Evolutionary conservation across 2,113 vertebrate species (phyloP), one percentile per base, ranked within the genome.

Genomic region (Entomyzon cyanotis): DNA sequence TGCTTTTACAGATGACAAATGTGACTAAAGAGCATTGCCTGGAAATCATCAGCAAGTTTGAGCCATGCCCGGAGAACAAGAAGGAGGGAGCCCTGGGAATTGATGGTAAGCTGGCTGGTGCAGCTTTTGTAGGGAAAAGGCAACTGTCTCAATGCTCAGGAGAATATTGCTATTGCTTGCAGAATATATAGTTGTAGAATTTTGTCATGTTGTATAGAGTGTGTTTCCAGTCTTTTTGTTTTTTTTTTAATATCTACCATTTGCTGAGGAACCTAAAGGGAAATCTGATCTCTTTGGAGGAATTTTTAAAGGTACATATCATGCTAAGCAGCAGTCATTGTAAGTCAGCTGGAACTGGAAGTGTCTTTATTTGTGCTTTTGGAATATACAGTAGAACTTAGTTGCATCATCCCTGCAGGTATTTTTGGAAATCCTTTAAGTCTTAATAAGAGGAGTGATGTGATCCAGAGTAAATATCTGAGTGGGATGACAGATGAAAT

Each of bases 41-140:
- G 88, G 98, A 99, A 84, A 98, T 99, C 60, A 98, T 99, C 68
- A 96, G 97, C 88, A 99, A 99, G 84, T 99, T 99, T 90, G 99
- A 99, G 95, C 99, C 99, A 0, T 99, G 99, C 96, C 96, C 97
- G 0, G 99, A 99, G 73, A 99, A 99, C 98, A 98, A 98, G 98
- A 98, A 98, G 46, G 98, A 98, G 41, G 98, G 97, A 8, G 98
- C 98, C 71, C 95, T 99, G 95, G 99, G 99, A 17, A 99, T 99
- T 22, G 99, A 99, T 20, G 99, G 99, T 99, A 97, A 97, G 98
- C n/a, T 71, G 69, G 7, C 55, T 87, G 70, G 3, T 30, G 24
- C 22, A 62, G 70, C 35, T 89, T 68, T 55, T 52, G 13, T 41
- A n/a, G 62, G 68, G 44, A 16, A 23, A 50, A 68, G 20, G 24